Conservation (phyloP, 2,113 vertebrate genomes). For the Saguinus imperator region DNA sequence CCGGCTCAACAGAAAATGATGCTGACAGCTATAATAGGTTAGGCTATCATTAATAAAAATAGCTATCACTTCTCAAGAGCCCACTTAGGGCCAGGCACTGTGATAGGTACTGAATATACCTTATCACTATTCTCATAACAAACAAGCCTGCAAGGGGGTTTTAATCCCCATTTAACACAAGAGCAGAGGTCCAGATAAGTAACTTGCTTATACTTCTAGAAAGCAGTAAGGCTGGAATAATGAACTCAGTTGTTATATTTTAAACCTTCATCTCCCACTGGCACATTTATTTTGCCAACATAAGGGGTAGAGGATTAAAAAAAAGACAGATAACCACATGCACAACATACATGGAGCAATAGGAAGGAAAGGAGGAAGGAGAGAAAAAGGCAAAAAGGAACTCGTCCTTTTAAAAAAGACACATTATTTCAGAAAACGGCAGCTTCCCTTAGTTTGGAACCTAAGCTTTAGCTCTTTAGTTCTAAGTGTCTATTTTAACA, state of each 20-base stretch:
- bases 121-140: neutral
- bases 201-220: neutral
- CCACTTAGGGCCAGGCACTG: neutral
- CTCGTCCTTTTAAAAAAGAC: neutral
- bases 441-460: neutral
- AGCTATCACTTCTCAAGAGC: slow-evolving; percentile 22
- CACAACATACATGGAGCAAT: neutral
- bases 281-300: neutral
- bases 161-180: neutral
- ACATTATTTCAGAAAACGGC: slow-evolving; percentile 20
- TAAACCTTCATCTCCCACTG: neutral
- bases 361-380: neutral
- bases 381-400: neutral
- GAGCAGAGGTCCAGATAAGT: neutral
- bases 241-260: neutral
- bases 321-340: neutral
- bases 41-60: slow-evolving; percentile 16
- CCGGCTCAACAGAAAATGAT: neutral
- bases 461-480: neutral
- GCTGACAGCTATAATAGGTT: neutral
- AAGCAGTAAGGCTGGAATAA: neutral
- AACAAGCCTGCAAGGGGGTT: neutral
- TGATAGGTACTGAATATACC: neutral
- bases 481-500: neutral
- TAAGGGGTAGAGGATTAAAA: neutral